These are phyloP conservation scores for Baryphthengus martii DNA, from an alignment of 2,113 vertebrate genomes.

Conservation along the genomic window DNA sequence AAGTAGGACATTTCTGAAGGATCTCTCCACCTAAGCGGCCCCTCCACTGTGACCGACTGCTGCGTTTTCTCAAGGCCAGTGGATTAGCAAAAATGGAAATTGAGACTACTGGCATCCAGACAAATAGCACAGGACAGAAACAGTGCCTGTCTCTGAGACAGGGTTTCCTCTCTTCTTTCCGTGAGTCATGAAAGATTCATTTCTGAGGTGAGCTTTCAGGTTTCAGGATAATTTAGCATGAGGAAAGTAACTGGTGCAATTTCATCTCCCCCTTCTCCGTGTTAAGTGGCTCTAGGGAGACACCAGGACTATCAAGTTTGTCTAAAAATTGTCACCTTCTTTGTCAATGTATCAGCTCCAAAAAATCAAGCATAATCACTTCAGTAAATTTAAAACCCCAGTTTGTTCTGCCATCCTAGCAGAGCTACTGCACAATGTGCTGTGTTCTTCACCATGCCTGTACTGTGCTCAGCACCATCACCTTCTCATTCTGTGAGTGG, in stretches of 20 bases:
- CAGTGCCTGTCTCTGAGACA: background rate
- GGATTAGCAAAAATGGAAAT: background rate
- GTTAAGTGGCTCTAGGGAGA: background rate
- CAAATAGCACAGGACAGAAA: background rate
- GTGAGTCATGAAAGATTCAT: constrained; percentile 30
- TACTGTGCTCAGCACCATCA: background rate
- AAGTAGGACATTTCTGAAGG: background rate
- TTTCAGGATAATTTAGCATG: background rate
- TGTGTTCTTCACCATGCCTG: background rate
- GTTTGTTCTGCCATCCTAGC: background rate
- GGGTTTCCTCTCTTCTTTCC: constrained; percentile 36
- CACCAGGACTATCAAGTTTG: background rate
- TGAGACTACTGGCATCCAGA: constrained; percentile 21
- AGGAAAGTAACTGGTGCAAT: background rate
- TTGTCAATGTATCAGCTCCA: background rate
- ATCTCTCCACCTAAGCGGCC: background rate
- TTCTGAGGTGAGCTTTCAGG: constrained; percentile 24
- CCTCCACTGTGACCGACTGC: background rate
- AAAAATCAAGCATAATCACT: background rate
- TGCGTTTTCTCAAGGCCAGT: background rate
- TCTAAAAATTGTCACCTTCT: background rate
- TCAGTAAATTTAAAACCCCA: background rate
- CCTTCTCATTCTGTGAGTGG: background rate
- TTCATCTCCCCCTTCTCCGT: background rate
- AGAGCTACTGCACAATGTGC: background rate